Conservation (phyloP, 2,113 vertebrate genomes). For the Sturnus vulgaris region DNA sequence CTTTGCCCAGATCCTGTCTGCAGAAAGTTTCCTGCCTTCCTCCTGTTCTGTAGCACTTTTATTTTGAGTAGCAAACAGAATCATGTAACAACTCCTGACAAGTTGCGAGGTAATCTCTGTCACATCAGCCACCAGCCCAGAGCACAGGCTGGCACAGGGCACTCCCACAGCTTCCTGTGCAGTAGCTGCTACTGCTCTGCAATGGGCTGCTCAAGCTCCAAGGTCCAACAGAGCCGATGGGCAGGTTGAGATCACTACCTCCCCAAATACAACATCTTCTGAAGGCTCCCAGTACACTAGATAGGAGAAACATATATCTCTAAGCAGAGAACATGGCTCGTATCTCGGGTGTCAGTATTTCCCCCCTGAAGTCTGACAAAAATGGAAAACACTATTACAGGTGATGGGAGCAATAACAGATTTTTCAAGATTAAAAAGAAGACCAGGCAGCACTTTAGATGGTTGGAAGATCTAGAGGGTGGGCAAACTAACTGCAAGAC, state of each 20-base stretch:
- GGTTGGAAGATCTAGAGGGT: neutral
- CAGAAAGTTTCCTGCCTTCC: neutral
- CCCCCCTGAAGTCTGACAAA: neutral
- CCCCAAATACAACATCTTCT: neutral
- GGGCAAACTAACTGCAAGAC: neutral
- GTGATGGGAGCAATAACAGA: neutral
- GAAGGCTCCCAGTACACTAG: neutral
- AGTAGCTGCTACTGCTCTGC: neutral
- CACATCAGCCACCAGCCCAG: neutral
- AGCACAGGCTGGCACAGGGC: neutral
- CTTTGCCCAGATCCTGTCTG: neutral
- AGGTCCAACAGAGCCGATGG: neutral
- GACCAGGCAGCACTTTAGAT: neutral
- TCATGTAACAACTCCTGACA: neutral
- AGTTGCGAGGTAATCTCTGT: neutral
- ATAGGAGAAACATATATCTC: neutral
- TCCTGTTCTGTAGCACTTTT: neutral
- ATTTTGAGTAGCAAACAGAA: neutral
- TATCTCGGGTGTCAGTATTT: neutral
- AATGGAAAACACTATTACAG: neutral
- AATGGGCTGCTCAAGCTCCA: neutral
- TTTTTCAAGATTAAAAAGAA: neutral
- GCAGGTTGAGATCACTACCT: neutral
- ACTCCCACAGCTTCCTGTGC: neutral
- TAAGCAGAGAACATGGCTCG: neutral